A percentile compares a stretch with the other conserved stretches of the same genome.
Evolutionary conservation across 1,140 invertebrate species (phyloP).

Genomic region (Caenorhabditis latens): DNA sequence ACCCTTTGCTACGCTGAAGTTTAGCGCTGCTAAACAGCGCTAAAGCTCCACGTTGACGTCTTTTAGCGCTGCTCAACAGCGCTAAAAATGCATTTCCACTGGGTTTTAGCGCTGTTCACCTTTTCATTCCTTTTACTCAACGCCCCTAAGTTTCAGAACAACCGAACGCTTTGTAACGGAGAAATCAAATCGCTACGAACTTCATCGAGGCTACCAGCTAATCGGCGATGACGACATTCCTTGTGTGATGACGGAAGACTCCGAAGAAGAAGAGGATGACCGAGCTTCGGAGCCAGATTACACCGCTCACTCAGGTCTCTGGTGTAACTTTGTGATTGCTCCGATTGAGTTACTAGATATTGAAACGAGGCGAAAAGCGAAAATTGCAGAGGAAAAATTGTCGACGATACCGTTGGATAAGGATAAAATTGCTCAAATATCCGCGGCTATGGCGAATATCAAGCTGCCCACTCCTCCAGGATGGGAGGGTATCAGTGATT

Average conservation of each 20-base stretch:
- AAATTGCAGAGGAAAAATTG: conserved; percentile 1
- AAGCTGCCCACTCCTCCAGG: not conserved
- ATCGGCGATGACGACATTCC: not conserved
- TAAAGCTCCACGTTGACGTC: too few relatives aligned
- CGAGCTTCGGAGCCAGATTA: too few relatives aligned
- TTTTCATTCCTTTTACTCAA: not conserved
- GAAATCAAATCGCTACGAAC: not conserved
- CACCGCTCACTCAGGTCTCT: not conserved
- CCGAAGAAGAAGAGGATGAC: not conserved
- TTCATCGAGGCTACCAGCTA: not conserved
- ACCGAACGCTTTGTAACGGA: not conserved
- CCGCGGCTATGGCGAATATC: conserved; percentile 44
- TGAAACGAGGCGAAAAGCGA: not conserved
- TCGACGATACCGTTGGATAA: conserved; percentile 2
- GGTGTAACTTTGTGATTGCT: conserved; percentile 13
- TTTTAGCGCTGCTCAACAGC: not conserved
- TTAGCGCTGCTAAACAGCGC: not conserved
- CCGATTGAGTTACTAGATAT: not conserved
- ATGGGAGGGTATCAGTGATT: conserved; percentile 15
- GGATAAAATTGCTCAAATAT: conserved; percentile 22
- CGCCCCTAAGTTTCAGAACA: not conserved
- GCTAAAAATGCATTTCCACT: not conserved
- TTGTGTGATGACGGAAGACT: not conserved
- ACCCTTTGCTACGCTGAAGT: too few relatives aligned
- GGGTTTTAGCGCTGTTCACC: not conserved